phyloP scores from a whole-genome alignment of 2,797 vertebrate genomes.

The Anomalospiza imberbis region DNA sequence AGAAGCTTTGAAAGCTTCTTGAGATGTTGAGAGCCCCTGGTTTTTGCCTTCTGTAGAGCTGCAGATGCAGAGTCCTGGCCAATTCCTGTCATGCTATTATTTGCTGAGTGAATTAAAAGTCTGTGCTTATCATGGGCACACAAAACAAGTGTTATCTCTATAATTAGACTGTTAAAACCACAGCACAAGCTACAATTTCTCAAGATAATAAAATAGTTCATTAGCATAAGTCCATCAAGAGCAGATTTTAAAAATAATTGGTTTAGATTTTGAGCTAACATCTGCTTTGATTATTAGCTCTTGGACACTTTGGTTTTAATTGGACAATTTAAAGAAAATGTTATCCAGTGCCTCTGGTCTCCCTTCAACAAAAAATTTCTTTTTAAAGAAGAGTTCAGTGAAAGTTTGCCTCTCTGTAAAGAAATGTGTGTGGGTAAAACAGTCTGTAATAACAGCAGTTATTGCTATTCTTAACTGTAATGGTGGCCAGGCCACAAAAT shows the following conservation, averaged over 20 bases:
- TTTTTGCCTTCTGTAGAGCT: not conserved
- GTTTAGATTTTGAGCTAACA: constrained; percentile 32
- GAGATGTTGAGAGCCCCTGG: not conserved
- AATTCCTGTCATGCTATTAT: not conserved
- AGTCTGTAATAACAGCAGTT: not conserved
- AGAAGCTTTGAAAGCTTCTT: not conserved
- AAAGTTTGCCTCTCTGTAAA: not conserved
- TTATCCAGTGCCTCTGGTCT: not conserved
- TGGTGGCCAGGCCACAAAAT: not conserved
- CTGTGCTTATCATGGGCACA: not conserved
- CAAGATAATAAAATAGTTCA: constrained; percentile 8
- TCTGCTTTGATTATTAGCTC: constrained; percentile 42
- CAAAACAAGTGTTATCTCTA: constrained; percentile 38
- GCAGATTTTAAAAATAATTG: constrained; percentile 51
- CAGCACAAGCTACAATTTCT: not conserved
- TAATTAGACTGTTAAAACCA: constrained; percentile 38
- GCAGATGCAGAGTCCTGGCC: not conserved
- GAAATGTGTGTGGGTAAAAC: not conserved
- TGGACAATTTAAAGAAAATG: constrained; percentile 13
- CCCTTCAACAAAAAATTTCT: not conserved
- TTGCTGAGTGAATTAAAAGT: constrained; percentile 4
- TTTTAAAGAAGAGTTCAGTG: not conserved
- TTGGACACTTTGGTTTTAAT: constrained; percentile 38
- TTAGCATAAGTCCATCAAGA: constrained; percentile 51
- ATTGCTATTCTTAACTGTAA: not conserved